A percentile compares a stretch with the other conserved stretches of the same genome.
These are phyloP conservation scores for Columba guinea DNA, from an alignment of 2,797 vertebrate species.

Conservation along the genomic window DNA sequence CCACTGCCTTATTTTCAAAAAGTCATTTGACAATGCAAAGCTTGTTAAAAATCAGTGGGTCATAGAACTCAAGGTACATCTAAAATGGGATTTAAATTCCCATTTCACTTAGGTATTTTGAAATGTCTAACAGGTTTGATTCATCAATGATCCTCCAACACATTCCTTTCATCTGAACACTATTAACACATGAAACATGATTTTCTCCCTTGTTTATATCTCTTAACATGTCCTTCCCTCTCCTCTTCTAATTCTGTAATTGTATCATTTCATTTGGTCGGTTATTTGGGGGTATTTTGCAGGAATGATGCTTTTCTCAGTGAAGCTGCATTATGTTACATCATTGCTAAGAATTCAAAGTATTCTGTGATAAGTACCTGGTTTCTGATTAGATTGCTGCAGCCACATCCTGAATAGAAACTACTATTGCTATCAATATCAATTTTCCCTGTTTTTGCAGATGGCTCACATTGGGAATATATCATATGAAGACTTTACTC, in stretches of 20 bases:
- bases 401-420: not conserved
- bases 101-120: slow-evolving; percentile 24
- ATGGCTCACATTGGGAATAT: not conserved
- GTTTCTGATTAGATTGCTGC: slow-evolving; percentile 8
- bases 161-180: slow-evolving; percentile 36
- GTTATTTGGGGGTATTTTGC: slow-evolving; percentile 18
- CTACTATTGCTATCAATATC: not conserved
- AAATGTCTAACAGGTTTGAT: slow-evolving; percentile 36
- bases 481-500: not conserved
- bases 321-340: slow-evolving; percentile 18
- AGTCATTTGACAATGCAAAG: not conserved
- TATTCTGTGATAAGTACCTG: slow-evolving; percentile 5
- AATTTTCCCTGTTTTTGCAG: not conserved
- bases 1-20: not conserved
- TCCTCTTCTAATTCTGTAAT: slow-evolving; percentile 51
- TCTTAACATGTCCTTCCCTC: slow-evolving; percentile 33
- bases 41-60: slow-evolving; percentile 3
- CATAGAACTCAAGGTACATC: not conserved
- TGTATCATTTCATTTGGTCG: not conserved
- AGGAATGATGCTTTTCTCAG: slow-evolving; percentile 15
- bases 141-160: slow-evolving; percentile 43
- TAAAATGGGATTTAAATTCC: not conserved
- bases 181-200: slow-evolving; percentile 41
- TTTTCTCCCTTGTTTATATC: slow-evolving; percentile 49
- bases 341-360: slow-evolving; percentile 25